phyloP scores from a whole-genome alignment of 2,113 vertebrate genomes.

The Tonatia bakeri region DNA sequence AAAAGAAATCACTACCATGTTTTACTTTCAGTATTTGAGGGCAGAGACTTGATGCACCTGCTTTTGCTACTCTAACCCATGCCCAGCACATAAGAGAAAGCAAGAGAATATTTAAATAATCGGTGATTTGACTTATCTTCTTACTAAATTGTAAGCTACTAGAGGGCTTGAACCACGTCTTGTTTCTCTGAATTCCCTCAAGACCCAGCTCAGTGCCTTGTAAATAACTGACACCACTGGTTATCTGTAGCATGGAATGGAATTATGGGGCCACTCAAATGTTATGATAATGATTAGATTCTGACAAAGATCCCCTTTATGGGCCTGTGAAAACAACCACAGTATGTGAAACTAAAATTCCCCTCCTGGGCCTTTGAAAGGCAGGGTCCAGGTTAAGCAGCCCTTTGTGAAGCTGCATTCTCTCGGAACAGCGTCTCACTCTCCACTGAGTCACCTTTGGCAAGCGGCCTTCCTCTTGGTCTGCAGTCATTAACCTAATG shows the following conservation, averaged over 20 bases:
- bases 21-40: background rate
- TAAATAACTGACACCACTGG: conserved; percentile 25
- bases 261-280: background rate
- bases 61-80: background rate
- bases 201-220: background rate
- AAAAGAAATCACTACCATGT: background rate
- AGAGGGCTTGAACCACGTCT: conserved; percentile 32
- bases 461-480: conserved; percentile 42
- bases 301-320: conserved; percentile 41
- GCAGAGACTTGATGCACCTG: background rate
- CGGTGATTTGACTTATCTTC: background rate
- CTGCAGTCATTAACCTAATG: conserved; percentile 55
- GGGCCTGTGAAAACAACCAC: conserved; percentile 35
- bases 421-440: conserved; percentile 23
- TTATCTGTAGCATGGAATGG: background rate
- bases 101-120: background rate
- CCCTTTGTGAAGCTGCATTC: conserved; percentile 34
- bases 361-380: conserved; percentile 44
- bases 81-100: background rate
- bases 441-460: conserved; percentile 65
- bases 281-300: conserved; percentile 25
- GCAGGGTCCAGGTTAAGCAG: conserved; percentile 59
- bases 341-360: conserved; percentile 32
- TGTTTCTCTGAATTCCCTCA: background rate
- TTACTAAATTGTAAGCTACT: conserved; percentile 52